Evolutionary conservation across 2,797 vertebrate species (phyloP).

Genomic region (Epinephelus coioides): DNA sequence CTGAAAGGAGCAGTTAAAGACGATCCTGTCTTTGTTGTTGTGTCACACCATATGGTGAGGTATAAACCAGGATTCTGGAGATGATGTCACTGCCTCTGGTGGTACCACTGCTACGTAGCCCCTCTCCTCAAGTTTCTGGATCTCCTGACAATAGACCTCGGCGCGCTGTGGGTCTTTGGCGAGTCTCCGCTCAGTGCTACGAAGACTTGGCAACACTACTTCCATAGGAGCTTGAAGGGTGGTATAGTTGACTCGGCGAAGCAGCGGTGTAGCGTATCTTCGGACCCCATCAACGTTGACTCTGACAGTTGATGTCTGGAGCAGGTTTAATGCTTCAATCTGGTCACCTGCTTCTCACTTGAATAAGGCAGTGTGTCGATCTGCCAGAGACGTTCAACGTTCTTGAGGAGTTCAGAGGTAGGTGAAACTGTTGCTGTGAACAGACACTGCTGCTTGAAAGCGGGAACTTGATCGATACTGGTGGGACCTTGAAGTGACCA

Average conservation of each 20-base stretch:
- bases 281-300: too few relatives aligned
- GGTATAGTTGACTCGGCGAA: too few relatives aligned
- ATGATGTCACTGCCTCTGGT: too few relatives aligned
- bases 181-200: too few relatives aligned
- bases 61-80: slow-evolving; percentile 14
- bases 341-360: slow-evolving; percentile 5
- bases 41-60: slow-evolving; percentile 47
- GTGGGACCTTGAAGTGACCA: slow-evolving; percentile 39
- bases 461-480: neutral
- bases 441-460: slow-evolving; percentile 5
- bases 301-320: slow-evolving; percentile 9
- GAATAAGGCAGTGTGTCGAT: slow-evolving; percentile 23
- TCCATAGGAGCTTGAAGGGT: too few relatives aligned
- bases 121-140: too few relatives aligned
- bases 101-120: too few relatives aligned
- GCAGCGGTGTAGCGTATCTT: too few relatives aligned
- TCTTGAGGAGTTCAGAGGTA: slow-evolving; percentile 3
- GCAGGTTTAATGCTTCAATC: slow-evolving; percentile 24
- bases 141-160: too few relatives aligned
- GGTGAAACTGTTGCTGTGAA: neutral
- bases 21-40: slow-evolving; percentile 27
- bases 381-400: slow-evolving; percentile 33
- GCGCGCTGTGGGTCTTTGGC: too few relatives aligned
- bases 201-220: too few relatives aligned
- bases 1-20: slow-evolving; percentile 35